Base-by-base conservation (phyloP, 2,113 vertebrate species). In the Triplophysa rosa region DNA sequence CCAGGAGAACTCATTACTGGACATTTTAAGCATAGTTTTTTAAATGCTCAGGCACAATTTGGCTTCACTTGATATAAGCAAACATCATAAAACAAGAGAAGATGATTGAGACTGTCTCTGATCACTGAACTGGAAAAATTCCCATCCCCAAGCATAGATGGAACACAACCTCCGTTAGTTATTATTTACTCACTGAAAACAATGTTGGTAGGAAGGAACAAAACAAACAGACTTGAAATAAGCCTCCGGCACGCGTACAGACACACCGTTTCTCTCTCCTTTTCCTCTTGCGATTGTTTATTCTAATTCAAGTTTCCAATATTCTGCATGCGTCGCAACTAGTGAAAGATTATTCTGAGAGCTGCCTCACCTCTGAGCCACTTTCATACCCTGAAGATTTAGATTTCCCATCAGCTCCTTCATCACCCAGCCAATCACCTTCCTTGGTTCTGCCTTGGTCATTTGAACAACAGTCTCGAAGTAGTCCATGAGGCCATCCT, bases 361-460 rank as follows among this genome's bases (percentile, higher is more conserved):
- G 56, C 14, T 45, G n/a, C 17, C 94, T 95, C 87, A 98, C 98
- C 97, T 98, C 89, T 98, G 95, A 78, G 92, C 91, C 81, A 95
- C 92, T 19, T 90, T 89, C 66, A 95, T 87, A 83, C 91, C 94
- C 85, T 90, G 86, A 10, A 94, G 92, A 83, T 95, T 97, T 86
- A 99, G 90, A 74, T 94, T 92, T 66, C 94, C 91, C 84, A 98
- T 86, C 10, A 98, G 87, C 83, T 93, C 92, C 0, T 96, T 95
- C 13, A 95, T 92, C 88, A 99, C 89, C 98, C 97, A 99, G 87
- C 93, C 95, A 37, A 97, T 94, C 88, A 96, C 96, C 83, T 94
- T 98, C 88, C 92, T 94, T 2, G 96, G 95, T 85, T 95, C 93
- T 89, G 90, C 94, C 56, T 86, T 92, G 24, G 95, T 96, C 76